Percentiles rank a stretch among this genome's conserved stretches.
Conservation (phyloP, 53 echinoderm and acorn worm species). For the Holothuria leucospilota region DNA sequence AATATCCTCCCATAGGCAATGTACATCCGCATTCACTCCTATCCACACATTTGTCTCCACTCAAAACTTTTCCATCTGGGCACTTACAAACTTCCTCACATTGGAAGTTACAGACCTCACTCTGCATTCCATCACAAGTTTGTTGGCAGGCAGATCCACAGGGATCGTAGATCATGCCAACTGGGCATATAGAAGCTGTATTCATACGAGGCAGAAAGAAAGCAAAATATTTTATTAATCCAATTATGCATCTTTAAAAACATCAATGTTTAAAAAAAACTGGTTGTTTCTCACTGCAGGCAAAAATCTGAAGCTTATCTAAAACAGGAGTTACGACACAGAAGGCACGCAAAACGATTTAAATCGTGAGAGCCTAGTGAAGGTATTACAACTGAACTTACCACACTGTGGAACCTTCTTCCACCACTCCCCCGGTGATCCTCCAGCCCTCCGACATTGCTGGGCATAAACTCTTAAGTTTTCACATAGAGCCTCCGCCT, state of each 20-base stretch:
- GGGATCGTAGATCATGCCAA: background rate
- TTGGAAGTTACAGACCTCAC: slow-evolving; percentile 32
- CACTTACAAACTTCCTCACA: slow-evolving; percentile 48
- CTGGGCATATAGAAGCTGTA: slow-evolving; percentile 34
- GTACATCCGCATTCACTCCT: background rate
- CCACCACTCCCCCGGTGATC: slow-evolving; percentile 18
- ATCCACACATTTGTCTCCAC: background rate
- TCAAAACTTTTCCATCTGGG: background rate
- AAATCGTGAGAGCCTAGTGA: too few relatives aligned
- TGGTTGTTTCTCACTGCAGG: too few relatives aligned
- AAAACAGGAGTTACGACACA: too few relatives aligned
- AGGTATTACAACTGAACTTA: background rate
- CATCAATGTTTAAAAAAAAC: too few relatives aligned
- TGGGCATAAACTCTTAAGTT: background rate
- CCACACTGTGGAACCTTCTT: background rate
- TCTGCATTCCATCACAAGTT: slow-evolving; percentile 19
- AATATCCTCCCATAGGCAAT: background rate
- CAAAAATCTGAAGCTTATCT: too few relatives aligned
- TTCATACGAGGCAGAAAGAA: background rate
- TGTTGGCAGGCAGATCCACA: slow-evolving; percentile 11
- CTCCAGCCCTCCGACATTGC: background rate
- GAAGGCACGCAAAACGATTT: too few relatives aligned
- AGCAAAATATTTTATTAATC: background rate
- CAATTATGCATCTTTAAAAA: too few relatives aligned
- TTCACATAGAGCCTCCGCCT: background rate